Percentiles rank a stretch among this genome's conserved stretches.
phyloP scores from a whole-genome alignment of 1,140 invertebrate genomes.

The Macrobrachium rosenbergii region DNA sequence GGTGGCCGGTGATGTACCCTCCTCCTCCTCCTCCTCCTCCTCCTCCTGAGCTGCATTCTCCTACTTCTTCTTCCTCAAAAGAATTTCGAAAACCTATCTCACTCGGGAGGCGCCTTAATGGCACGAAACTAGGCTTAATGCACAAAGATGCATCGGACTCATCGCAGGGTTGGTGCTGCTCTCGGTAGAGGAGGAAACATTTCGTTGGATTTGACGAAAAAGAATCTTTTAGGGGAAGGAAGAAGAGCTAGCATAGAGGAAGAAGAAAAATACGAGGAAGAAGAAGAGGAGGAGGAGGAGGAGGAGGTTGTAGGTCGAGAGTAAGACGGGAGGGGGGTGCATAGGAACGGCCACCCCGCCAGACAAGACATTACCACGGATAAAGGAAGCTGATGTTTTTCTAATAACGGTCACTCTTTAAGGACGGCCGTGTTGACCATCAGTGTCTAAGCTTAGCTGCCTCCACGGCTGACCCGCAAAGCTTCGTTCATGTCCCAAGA shows the following conservation, averaged over 20 bases:
- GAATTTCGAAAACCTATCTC: too few species aligned
- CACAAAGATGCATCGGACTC: too few species aligned
- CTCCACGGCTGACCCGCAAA: conserved; percentile 3
- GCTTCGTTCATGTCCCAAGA: conserved; percentile 5
- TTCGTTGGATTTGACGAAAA: too few species aligned
- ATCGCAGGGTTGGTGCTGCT: too few species aligned
- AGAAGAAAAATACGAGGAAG: background rate
- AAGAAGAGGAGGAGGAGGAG: background rate
- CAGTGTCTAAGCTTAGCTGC: conserved; percentile 34
- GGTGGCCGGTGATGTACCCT: too few species aligned
- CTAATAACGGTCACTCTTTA: conserved; percentile 51
- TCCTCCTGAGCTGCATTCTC: too few species aligned
- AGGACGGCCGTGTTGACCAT: conserved; percentile 15
- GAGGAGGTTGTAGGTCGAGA: background rate
- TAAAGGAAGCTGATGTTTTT: conserved; percentile 53
- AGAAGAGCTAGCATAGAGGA: background rate
- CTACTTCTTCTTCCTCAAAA: too few species aligned
- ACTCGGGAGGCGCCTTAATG: too few species aligned
- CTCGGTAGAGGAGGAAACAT: too few species aligned
- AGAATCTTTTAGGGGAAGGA: background rate
- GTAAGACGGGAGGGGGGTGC: background rate
- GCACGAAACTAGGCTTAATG: too few species aligned
- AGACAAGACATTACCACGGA: conserved; percentile 51
- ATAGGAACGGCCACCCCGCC: conserved; percentile 14
- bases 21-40: too few species aligned